phyloP scores from a whole-genome alignment of 2,888 invertebrate genomes.

The Drosophila quasianomalipes region DNA sequence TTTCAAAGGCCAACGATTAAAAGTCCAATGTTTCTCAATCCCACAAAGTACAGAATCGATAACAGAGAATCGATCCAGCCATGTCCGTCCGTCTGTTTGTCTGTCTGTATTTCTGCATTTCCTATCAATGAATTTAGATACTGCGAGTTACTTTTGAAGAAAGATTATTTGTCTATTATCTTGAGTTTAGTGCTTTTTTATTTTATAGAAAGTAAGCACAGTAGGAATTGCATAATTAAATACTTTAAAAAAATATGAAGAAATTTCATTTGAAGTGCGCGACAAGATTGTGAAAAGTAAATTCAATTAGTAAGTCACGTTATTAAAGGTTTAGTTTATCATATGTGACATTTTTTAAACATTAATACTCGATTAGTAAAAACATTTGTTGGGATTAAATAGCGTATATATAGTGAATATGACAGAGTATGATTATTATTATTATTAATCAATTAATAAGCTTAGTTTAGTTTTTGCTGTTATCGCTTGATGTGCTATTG shows the following conservation, averaged over 20 bases:
- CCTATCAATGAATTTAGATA: not conserved
- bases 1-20: not conserved
- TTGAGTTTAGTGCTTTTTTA: not conserved
- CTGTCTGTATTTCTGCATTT: not conserved
- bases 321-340: not conserved
- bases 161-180: not conserved
- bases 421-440: not conserved
- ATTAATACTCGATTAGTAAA: not conserved
- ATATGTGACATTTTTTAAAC: not conserved
- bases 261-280: not conserved
- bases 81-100: not conserved
- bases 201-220: not conserved
- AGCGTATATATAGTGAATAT: not conserved
- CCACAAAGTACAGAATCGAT: not conserved
- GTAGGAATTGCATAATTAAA: not conserved
- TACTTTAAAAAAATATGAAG: not conserved
- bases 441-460: not conserved
- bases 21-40: too few relatives aligned
- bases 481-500: constrained; percentile 30
- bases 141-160: not conserved
- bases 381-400: not conserved
- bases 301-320: not conserved
- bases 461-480: not conserved
- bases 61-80: not conserved
- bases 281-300: not conserved